phyloP scores from a whole-genome alignment of 2,888 invertebrate species.

The Lasioglossum marginatum region DNA sequence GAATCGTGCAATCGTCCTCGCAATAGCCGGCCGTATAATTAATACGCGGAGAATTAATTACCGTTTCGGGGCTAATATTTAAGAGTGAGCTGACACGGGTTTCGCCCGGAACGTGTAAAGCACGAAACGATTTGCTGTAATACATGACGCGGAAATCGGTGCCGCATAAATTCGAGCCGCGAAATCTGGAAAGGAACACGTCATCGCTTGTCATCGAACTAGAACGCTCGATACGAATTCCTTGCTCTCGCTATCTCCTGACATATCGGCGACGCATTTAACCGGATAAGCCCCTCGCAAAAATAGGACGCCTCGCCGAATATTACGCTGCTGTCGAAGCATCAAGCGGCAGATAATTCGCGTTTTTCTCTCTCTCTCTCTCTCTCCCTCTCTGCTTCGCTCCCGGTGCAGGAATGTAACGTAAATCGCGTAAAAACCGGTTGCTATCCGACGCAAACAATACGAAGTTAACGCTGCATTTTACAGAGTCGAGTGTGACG shows the following conservation, averaged over 20 bases:
- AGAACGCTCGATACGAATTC: conserved; percentile 70
- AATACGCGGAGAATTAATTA: conserved; percentile 8
- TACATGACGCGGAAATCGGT: conserved; percentile 41
- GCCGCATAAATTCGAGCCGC: conserved; percentile 29
- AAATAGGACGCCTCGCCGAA: conserved; percentile 40
- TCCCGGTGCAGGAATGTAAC: conserved; percentile 18
- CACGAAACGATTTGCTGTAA: conserved; percentile 1
- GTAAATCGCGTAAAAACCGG: conserved; percentile 41
- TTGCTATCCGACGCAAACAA: conserved; percentile 29
- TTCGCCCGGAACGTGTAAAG: conserved; percentile 14
- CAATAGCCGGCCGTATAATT: neutral
- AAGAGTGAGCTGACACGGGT: neutral
- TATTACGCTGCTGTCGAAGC: conserved; percentile 24
- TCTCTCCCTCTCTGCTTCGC: neutral
- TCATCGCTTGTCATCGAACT: conserved; percentile 65
- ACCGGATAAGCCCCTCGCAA: conserved; percentile 37
- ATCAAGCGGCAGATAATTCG: conserved; percentile 25
- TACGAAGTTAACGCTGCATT: conserved; percentile 40
- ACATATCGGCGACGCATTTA: conserved; percentile 56
- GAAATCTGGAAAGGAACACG: conserved; percentile 47
- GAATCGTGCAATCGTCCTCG: conserved; percentile 3
- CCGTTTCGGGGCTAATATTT: conserved; percentile 11
- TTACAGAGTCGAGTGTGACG: conserved; percentile 39
- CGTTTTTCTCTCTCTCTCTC: neutral
- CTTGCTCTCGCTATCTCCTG: conserved; percentile 46